Evolutionary conservation across 2,113 vertebrate species (phyloP).

Genomic region (Tragelaphus scriptus): DNA sequence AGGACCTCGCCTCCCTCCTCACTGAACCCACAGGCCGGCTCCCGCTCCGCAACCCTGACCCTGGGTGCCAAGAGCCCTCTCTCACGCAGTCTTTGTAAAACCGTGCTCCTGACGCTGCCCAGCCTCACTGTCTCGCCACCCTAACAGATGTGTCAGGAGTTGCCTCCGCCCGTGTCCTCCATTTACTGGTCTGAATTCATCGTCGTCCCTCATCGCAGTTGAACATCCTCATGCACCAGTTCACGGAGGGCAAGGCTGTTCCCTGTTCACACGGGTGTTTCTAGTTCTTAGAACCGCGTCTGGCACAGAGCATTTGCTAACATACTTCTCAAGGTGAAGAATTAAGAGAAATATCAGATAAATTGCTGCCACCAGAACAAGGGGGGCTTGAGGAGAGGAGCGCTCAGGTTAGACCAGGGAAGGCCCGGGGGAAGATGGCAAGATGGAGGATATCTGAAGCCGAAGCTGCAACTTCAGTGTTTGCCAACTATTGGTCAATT

Average conservation of each 20-base stretch:
- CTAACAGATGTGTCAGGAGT: fast-evolving
- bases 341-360: too few relatives aligned
- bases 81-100: fast-evolving
- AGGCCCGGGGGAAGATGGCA: fast-evolving
- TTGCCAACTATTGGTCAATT: too few relatives aligned
- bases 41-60: fast-evolving
- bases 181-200: fast-evolving
- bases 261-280: not conserved
- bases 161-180: fast-evolving
- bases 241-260: fast-evolving
- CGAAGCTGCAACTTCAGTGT: not conserved
- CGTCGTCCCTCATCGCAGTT: fast-evolving
- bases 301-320: too few relatives aligned
- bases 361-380: fast-evolving
- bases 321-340: fast-evolving
- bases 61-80: not conserved
- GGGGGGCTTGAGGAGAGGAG: fast-evolving
- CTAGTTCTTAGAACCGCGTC: not conserved
- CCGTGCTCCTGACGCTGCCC: fast-evolving
- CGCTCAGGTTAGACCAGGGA: fast-evolving
- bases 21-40: fast-evolving
- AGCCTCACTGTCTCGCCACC: not conserved
- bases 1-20: too few relatives aligned
- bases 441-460: not conserved
- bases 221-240: fast-evolving